phyloP scores from a whole-genome alignment of 2,113 vertebrate species.

The Australoheros scitulus region DNA sequence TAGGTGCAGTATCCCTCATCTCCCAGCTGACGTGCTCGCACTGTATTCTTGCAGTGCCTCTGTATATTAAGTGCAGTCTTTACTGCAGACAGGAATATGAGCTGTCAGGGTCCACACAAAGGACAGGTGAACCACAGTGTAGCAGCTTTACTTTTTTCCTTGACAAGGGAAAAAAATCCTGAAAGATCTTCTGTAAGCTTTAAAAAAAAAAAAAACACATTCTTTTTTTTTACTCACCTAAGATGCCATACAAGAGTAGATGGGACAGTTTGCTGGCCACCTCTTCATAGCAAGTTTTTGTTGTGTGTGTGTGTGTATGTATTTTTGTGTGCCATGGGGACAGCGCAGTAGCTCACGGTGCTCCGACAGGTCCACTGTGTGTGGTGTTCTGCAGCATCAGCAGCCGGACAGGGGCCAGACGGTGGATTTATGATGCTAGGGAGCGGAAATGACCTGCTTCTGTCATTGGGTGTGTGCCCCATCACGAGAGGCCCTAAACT shows the following conservation, averaged over 20 bases:
- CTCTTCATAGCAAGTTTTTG: background rate
- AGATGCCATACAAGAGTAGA: conserved; percentile 24
- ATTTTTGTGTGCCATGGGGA: conserved; percentile 43
- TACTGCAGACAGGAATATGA: conserved; percentile 62
- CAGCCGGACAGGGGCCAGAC: conserved; percentile 83
- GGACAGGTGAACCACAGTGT: conserved; percentile 64
- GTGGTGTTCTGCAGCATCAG: conserved; percentile 83
- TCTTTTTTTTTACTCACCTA: conserved; percentile 19
- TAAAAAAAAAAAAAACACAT: background rate
- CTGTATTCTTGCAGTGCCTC: conserved; percentile 60
- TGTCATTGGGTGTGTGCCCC: conserved; percentile 84
- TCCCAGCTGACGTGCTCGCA: conserved; percentile 47
- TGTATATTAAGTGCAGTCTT: conserved; percentile 66
- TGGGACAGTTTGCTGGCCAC: conserved; percentile 16
- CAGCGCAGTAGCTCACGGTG: conserved; percentile 73
- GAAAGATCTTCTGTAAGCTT: conserved; percentile 18
- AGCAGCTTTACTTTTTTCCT: conserved; percentile 51
- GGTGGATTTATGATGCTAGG: conserved; percentile 82
- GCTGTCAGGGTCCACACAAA: conserved; percentile 66
- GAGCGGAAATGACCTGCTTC: conserved; percentile 84
- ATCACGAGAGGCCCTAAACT: conserved; percentile 85
- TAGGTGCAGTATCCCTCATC: conserved; percentile 64
- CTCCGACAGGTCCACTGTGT: conserved; percentile 75
- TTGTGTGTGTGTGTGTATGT: conserved; percentile 35
- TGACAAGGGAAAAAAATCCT: conserved; percentile 27